A percentile compares a stretch with the other conserved stretches of the same genome.
phyloP scores from a whole-genome alignment of 1,140 invertebrate species.

The Papilio machaon region DNA sequence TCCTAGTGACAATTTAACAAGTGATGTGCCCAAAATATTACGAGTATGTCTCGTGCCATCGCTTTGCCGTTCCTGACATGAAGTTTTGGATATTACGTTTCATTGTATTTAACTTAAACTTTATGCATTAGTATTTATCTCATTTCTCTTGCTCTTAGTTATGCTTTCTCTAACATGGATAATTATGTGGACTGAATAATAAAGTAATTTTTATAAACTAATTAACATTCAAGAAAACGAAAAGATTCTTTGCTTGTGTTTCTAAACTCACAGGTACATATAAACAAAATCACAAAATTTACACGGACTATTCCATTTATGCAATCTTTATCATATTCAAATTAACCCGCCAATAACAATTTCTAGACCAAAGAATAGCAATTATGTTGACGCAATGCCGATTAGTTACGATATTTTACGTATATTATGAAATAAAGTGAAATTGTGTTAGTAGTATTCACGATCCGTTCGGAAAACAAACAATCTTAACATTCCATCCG shows the following conservation, averaged over 20 bases:
- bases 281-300: neutral
- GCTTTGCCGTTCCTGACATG: no score
- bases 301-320: constrained; percentile 6
- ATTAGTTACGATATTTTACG: constrained; percentile 28
- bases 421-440: constrained; percentile 24
- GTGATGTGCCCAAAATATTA: no score
- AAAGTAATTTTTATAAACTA: neutral
- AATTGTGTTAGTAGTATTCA: constrained; percentile 23
- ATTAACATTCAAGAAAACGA: constrained; percentile 17
- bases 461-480: constrained; percentile 18
- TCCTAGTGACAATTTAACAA: no score
- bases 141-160: neutral
- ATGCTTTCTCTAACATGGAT: neutral
- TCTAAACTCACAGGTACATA: neutral
- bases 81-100: no score
- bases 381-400: constrained; percentile 22
- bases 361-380: constrained; percentile 23
- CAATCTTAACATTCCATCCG: neutral
- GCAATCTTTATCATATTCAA: constrained; percentile 22
- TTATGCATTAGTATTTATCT: neutral
- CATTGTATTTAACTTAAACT: no score
- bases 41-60: no score
- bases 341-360: constrained; percentile 24
- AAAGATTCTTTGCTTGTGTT: neutral
- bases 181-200: neutral